Percentiles rank a stretch among this genome's conserved stretches.
Conservation (phyloP, 2,888 invertebrate genomes). For the Agrochola lychnidis region DNA sequence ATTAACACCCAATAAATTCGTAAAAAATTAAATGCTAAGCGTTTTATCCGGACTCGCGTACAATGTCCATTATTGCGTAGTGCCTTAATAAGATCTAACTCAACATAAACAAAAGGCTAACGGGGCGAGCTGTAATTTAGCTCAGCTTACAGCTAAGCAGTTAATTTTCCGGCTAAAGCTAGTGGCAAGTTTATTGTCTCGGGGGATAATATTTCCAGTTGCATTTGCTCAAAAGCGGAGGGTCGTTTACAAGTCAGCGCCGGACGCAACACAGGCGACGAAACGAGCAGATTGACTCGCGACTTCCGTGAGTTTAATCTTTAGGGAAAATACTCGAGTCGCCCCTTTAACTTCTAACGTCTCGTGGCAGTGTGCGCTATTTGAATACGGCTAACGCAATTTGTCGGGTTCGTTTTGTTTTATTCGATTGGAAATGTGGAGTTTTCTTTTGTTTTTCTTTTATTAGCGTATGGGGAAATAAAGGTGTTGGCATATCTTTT, state of each 20-base stretch:
- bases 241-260: slow-evolving; percentile 70
- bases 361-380: slow-evolving; percentile 56
- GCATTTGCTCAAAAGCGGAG: slow-evolving; percentile 64
- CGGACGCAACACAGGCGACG: slow-evolving; percentile 65
- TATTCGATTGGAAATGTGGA: slow-evolving; percentile 56
- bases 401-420: slow-evolving; percentile 61
- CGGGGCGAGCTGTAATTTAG: slow-evolving; percentile 58
- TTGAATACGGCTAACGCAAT: slow-evolving; percentile 62
- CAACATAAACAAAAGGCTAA: slow-evolving; percentile 64
- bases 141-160: slow-evolving; percentile 64
- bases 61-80: slow-evolving; percentile 38
- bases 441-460: slow-evolving; percentile 57
- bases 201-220: slow-evolving; percentile 68
- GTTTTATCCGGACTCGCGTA: slow-evolving; percentile 32
- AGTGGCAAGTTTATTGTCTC: slow-evolving; percentile 68
- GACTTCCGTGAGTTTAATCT: slow-evolving; percentile 70
- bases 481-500: slow-evolving; percentile 35
- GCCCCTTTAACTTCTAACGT: slow-evolving; percentile 64
- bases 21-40: slow-evolving; percentile 45
- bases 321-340: slow-evolving; percentile 71
- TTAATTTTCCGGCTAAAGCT: slow-evolving; percentile 70
- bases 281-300: slow-evolving; percentile 77
- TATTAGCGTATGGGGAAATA: slow-evolving; percentile 41
- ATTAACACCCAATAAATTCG: slow-evolving; percentile 54
- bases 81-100: slow-evolving; percentile 62